These are phyloP conservation scores for Fistularia commersonii DNA, from an alignment of 2,797 vertebrate genomes.

Conservation along the genomic window DNA sequence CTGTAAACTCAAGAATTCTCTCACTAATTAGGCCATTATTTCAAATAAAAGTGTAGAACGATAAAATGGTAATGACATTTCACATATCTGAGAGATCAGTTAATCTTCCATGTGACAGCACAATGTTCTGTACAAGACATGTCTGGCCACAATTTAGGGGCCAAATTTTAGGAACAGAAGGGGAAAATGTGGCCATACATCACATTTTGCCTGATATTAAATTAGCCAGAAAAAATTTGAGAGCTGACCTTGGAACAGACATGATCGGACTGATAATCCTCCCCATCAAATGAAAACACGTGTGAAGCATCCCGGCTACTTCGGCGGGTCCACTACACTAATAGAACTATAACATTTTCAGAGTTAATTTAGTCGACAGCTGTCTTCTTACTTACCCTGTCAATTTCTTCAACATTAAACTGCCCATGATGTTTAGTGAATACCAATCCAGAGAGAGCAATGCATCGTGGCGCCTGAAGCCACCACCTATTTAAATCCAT, in stretches of 20 bases:
- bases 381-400: too few relatives aligned
- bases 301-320: too few relatives aligned
- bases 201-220: not conserved
- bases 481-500: too few relatives aligned
- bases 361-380: too few relatives aligned
- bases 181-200: not conserved
- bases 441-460: too few relatives aligned
- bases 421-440: too few relatives aligned
- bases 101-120: conserved; percentile 3
- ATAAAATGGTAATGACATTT: not conserved
- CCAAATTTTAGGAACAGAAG: not conserved
- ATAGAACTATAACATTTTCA: too few relatives aligned
- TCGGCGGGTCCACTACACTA: too few relatives aligned
- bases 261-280: not conserved
- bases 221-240: not conserved
- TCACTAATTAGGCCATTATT: not conserved
- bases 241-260: not conserved
- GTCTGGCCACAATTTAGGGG: not conserved
- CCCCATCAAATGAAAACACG: too few relatives aligned
- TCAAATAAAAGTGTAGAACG: not conserved
- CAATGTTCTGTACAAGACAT: conserved; percentile 3
- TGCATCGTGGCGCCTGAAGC: too few relatives aligned
- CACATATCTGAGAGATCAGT: conserved; percentile 2
- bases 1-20: not conserved
- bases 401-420: too few relatives aligned